Conservation (phyloP, 2,113 vertebrate genomes). For the Strigops habroptila region DNA sequence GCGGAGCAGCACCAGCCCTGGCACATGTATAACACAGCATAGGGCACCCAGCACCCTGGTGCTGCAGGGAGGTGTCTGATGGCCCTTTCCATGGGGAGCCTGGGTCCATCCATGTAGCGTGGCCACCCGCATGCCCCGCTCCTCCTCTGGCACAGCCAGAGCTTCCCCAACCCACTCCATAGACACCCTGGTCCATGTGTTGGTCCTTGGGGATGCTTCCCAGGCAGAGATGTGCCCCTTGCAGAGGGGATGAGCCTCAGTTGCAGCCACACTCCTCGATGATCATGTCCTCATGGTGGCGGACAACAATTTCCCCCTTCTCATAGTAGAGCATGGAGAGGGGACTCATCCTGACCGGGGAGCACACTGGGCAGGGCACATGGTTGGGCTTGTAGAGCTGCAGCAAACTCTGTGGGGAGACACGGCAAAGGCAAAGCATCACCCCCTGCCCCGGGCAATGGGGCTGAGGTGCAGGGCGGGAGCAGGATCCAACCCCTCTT, state of each 20-base stretch:
- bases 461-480: accelerated
- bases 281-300: conserved; percentile 89
- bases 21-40: accelerated
- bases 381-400: conserved; percentile 80
- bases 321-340: conserved; percentile 92
- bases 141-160: background rate
- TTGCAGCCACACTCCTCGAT: conserved; percentile 89
- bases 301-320: conserved; percentile 75
- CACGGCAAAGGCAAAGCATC: background rate
- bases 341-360: conserved; percentile 78
- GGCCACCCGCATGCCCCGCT: accelerated
- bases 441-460: accelerated
- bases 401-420: conserved; percentile 81
- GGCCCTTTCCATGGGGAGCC: accelerated
- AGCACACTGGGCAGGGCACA: conserved; percentile 79
- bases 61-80: background rate
- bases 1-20: background rate
- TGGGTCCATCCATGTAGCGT: accelerated
- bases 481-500: background rate
- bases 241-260: conserved; percentile 32
- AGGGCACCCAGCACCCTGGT: accelerated
- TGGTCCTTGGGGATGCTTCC: background rate
- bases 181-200: accelerated
- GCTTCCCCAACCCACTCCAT: background rate
- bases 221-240: background rate